Evolutionary conservation across 2,113 vertebrate species (phyloP).

Genomic region (Philantomba maxwellii): DNA sequence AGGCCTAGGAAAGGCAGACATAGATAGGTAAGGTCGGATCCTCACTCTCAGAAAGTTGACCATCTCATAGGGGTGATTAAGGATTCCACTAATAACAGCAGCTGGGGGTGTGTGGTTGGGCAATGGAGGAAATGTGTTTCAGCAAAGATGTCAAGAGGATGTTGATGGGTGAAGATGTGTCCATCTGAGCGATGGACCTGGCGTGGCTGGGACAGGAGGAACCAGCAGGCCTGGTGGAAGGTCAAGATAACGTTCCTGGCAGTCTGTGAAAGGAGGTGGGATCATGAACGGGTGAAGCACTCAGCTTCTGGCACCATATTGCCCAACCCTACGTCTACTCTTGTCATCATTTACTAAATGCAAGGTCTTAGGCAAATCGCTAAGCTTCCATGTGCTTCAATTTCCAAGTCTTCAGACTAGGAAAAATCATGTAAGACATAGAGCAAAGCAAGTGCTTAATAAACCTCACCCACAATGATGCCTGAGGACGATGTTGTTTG

Average conservation of each 20-base stretch:
- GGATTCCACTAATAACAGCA: background rate
- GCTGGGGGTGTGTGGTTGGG: background rate
- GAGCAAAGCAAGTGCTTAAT: background rate
- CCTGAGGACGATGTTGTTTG: fast-evolving
- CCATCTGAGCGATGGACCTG: fast-evolving
- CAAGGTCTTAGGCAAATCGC: background rate
- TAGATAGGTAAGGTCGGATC: no score
- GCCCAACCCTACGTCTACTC: no score
- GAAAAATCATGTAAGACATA: background rate
- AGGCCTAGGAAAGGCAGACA: background rate
- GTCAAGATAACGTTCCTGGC: background rate
- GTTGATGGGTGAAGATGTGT: fast-evolving
- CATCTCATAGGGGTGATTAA: background rate
- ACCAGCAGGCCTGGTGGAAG: background rate
- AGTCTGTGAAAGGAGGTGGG: background rate
- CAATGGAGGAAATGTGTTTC: background rate
- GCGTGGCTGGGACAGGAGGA: background rate
- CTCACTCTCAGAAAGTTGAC: background rate
- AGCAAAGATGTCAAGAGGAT: background rate
- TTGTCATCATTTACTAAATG: background rate
- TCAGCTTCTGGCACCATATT: fast-evolving
- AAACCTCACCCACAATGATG: background rate
- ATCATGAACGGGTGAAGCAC: fast-evolving
- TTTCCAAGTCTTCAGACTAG: background rate
- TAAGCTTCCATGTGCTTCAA: background rate